These are phyloP conservation scores for Pomacea maculata DNA, from an alignment of 1,140 invertebrate species.

Conservation along the genomic window DNA sequence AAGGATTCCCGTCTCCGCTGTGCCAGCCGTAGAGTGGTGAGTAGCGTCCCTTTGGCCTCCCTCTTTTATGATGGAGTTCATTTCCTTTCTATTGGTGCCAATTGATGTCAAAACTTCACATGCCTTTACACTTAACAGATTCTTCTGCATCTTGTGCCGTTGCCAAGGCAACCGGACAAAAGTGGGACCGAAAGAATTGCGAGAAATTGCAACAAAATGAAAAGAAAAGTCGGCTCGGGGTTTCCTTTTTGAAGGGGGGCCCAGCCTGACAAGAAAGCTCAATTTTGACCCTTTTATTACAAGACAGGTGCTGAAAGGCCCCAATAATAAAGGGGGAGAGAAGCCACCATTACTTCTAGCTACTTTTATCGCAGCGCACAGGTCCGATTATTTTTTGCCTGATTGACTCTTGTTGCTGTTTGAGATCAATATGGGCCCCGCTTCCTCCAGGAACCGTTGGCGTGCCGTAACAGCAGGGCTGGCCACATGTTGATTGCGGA, in stretches of 20 bases:
- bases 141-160: conserved; percentile 29
- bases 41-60: conserved; percentile 18
- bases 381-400: conserved; percentile 23
- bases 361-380: conserved; percentile 22
- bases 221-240: conserved; percentile 19
- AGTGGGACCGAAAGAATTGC: conserved; percentile 10
- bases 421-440: conserved; percentile 6
- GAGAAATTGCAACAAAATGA: conserved; percentile 33
- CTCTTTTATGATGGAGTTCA: conserved; percentile 35
- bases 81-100: conserved; percentile 36
- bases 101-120: conserved; percentile 38
- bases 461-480: conserved; percentile 24
- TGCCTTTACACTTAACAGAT: conserved; percentile 34
- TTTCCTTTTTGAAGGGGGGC: conserved; percentile 2
- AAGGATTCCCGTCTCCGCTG: conserved; percentile 16
- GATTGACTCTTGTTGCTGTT: conserved; percentile 25
- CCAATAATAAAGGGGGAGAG: conserved; percentile 17
- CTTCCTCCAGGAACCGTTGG: background rate
- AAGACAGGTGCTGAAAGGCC: conserved; percentile 21
- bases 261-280: conserved; percentile 25
- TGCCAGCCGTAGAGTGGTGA: conserved; percentile 21
- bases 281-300: conserved; percentile 26
- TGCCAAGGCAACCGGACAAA: conserved; percentile 31
- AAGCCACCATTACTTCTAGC: conserved; percentile 13
- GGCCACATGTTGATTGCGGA: conserved; percentile 25